Evolutionary conservation across 2,113 vertebrate genomes (phyloP).

Genomic region (cat (Felis catus)): F.catus_Fca126_mat1.0 CM031420.1:102543501-102544000

Average conservation of each 20-base stretch:
- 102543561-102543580: background rate
- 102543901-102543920: background rate
- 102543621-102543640: background rate
- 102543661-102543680: background rate
- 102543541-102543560: background rate
- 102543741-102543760: background rate
- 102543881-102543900: background rate
- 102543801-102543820: background rate
- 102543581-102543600: background rate
- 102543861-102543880: background rate
- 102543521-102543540: background rate
- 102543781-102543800: background rate
- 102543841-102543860: background rate
- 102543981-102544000: background rate
- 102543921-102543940: background rate
- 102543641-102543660: background rate
- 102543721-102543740: background rate
- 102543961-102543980: background rate
- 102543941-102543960: background rate
- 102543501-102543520: background rate
- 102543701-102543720: background rate
- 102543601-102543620: background rate
- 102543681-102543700: background rate
- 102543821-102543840: background rate
- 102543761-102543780: background rate